phyloP scores from a whole-genome alignment of 2,113 vertebrate genomes.

The Centropus bengalensis region DNA sequence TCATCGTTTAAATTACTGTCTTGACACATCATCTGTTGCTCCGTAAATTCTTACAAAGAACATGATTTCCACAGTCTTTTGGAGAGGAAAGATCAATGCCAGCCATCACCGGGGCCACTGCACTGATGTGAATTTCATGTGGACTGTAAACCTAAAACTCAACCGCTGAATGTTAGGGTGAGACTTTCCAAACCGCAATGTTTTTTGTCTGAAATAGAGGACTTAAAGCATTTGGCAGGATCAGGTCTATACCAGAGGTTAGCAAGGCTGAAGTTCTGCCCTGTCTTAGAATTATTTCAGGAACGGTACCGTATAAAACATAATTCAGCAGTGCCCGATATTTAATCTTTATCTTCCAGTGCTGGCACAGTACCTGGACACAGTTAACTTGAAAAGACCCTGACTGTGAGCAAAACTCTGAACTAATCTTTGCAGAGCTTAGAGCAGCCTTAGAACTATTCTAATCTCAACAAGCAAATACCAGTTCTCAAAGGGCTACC shows the following conservation, averaged over 20 bases:
- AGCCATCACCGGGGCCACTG: background rate
- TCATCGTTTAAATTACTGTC: slow-evolving; percentile 66
- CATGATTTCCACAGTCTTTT: background rate
- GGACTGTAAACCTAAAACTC: background rate
- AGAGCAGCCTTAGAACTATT: background rate
- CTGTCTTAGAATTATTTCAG: background rate
- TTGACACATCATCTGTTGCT: slow-evolving; percentile 71
- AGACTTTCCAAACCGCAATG: background rate
- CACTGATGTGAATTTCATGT: background rate
- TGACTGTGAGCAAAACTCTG: background rate
- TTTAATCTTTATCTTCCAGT: background rate
- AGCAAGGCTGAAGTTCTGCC: background rate
- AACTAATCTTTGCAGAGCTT: background rate
- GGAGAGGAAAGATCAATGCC: background rate
- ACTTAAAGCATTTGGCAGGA: background rate
- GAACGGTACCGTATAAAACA: background rate
- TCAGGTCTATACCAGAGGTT: background rate
- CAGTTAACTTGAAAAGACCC: background rate
- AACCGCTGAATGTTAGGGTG: background rate
- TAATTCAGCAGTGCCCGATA: background rate
- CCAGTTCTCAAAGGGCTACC: background rate
- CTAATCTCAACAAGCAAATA: background rate
- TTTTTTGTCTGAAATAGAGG: background rate
- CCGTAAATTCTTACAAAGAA: slow-evolving; percentile 24
- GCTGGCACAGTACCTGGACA: background rate